Conservation (phyloP, 2,113 vertebrate species). For the Scartelaos histophorus region DNA sequence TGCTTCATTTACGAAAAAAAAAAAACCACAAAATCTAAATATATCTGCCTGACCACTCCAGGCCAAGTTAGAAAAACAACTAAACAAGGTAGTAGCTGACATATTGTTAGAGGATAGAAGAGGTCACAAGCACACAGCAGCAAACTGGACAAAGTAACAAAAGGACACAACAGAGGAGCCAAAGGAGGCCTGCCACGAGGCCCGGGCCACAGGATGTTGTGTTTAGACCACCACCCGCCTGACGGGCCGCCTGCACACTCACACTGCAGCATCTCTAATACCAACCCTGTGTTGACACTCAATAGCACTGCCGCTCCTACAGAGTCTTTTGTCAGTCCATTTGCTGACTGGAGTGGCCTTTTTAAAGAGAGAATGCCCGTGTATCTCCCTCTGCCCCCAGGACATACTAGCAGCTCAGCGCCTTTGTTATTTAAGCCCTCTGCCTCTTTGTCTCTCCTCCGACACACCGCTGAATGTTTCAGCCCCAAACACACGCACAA, state of each 20-base stretch:
- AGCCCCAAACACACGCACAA: constrained; percentile 58
- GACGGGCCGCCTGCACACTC: constrained; percentile 9
- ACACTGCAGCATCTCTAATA: constrained; percentile 67
- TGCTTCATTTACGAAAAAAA: background rate
- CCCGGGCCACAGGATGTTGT: constrained; percentile 71
- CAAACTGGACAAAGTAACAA: constrained; percentile 28
- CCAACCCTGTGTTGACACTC: constrained; percentile 74
- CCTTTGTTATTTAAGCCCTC: constrained; percentile 78
- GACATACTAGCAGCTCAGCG: constrained; percentile 76
- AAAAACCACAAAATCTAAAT: background rate
- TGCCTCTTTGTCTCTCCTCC: constrained; percentile 75
- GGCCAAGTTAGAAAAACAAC: background rate
- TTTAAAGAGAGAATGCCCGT: constrained; percentile 76
- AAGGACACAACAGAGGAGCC: constrained; percentile 38
- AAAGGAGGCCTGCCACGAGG: constrained; percentile 52
- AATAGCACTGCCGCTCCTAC: constrained; percentile 76
- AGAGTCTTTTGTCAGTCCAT: constrained; percentile 80
- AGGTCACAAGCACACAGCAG: constrained; percentile 15
- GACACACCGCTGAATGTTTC: constrained; percentile 68
- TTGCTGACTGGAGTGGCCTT: constrained; percentile 83
- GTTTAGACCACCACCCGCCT: constrained; percentile 60
- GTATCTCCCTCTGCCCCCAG: constrained; percentile 77
- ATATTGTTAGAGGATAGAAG: background rate
- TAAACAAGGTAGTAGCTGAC: background rate
- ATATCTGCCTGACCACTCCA: background rate